Evolutionary conservation across 1,140 invertebrate genomes (phyloP), one percentile per base, ranked within the genome.

Genomic region (Brachionus calyciflorus): DNA sequence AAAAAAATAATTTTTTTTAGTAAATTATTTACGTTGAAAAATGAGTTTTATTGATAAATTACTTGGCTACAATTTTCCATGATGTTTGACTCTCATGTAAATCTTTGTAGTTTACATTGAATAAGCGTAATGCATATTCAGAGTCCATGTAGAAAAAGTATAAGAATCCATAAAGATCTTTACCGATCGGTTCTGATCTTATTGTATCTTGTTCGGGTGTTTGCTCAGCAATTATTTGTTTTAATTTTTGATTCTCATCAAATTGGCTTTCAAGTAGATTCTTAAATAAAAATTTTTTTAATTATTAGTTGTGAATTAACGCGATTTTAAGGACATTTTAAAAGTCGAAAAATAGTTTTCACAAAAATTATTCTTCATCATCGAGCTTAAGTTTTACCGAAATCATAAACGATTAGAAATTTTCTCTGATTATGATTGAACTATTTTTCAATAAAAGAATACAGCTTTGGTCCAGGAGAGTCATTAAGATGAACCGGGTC

Each of bases 201-300:
- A 65, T 19, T 14, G 19, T 24, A 44, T 65, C 44, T 26, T 24
- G 24, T 10, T 65, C 60, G 2, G 65, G 37, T 3, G 28, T 33
- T 33, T 70, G 44, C 3, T 70, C 65, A 17, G 9, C 19, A 9
- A 70, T 24, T 7, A 51, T n/a, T 33, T 70, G 44, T 46, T 70
- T 70, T 49, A 70, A 70, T 7, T 49, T 70, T 51, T 33, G 65
- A 28, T 70, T 70, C 19, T 37, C 44, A 33, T 70, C 65, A 70
- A 70, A 70, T 33, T 70, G 65, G 17, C 65, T 19, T 33, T 70
- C 65, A 6, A 70, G 3, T 37, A 70, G 41, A 51, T 70, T 70
- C 65, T 70, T 33, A 49, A 14, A n/a, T 24, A 68, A 21, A 48
- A 19, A 24, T 24, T 41, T 21, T 2, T 21, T 40, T 40, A 65